Evolutionary conservation across 2,888 invertebrate genomes (phyloP).

Genomic region (Dasypolia templi): DNA sequence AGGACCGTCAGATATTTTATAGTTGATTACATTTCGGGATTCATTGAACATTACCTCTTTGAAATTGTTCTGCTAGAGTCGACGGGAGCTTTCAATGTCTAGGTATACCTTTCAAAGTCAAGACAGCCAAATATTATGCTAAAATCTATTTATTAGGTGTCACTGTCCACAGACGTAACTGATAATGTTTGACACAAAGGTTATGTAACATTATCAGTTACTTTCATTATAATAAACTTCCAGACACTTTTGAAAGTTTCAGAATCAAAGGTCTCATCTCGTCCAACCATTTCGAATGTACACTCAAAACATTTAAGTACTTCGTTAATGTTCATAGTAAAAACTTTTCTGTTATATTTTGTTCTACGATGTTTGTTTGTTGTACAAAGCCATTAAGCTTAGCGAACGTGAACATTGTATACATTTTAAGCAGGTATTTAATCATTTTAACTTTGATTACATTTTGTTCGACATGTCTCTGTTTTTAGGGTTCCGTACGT

Average conservation of each 20-base stretch:
- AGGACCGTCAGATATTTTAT: not conserved
- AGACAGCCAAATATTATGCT: not conserved
- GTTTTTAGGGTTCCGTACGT: no score
- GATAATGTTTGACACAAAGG: no score
- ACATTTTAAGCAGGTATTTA: slow-evolving; percentile 46
- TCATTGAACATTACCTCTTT: not conserved
- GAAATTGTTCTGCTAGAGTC: no score
- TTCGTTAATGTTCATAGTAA: slow-evolving; percentile 55
- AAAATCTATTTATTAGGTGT: no score
- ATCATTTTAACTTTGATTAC: slow-evolving; percentile 41
- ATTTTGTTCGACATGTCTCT: slow-evolving; percentile 18
- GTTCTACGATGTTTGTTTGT: slow-evolving; percentile 61
- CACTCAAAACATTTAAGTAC: slow-evolving; percentile 56
- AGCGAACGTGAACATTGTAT: slow-evolving; percentile 49
- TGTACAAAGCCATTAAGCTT: slow-evolving; percentile 48
- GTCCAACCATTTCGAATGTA: slow-evolving; percentile 44
- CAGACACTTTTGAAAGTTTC: slow-evolving; percentile 27
- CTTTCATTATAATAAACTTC: slow-evolving; percentile 19
- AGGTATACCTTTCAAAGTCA: not conserved
- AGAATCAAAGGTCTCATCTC: slow-evolving; percentile 33
- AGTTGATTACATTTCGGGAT: not conserved
- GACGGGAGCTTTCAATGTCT: no score
- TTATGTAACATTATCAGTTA: not conserved
- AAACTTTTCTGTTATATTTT: slow-evolving; percentile 60
- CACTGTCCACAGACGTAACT: not conserved